Percentiles rank a stretch among this genome's conserved stretches.
Evolutionary conservation across 1,140 invertebrate genomes (phyloP).

Genomic region (Trachelipus rathkii): DNA sequence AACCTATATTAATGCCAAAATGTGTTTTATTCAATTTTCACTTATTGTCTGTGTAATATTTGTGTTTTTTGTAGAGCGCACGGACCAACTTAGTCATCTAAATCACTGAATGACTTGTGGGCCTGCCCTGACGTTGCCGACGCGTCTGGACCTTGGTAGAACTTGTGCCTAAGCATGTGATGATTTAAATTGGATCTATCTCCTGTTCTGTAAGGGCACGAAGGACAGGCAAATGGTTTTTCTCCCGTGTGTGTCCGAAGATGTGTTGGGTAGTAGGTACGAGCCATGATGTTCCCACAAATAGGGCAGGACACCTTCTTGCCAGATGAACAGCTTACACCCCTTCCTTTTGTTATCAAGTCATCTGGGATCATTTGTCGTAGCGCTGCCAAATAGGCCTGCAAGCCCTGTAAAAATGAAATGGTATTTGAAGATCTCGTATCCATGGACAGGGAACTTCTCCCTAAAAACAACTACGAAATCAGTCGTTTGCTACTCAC

Average conservation of each 20-base stretch:
- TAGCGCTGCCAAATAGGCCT: constrained; percentile 33
- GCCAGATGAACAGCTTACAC: constrained; percentile 17
- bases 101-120: background rate
- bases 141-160: background rate
- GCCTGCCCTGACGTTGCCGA: background rate
- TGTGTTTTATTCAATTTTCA: too few relatives aligned
- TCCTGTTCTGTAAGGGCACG: constrained; percentile 42
- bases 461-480: too few relatives aligned
- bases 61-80: too few relatives aligned
- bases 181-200: constrained; percentile 43
- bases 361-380: background rate
- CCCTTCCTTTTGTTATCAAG: background rate
- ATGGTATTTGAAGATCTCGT: constrained; percentile 27
- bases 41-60: too few relatives aligned
- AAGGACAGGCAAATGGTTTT: constrained; percentile 43
- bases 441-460: background rate
- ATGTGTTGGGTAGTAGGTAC: constrained; percentile 44
- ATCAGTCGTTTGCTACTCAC: too few relatives aligned
- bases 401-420: constrained; percentile 37
- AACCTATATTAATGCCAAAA: too few relatives aligned
- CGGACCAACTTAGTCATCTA: background rate
- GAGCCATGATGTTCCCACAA: constrained; percentile 42
- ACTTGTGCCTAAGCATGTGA: constrained; percentile 38
- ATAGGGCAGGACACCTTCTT: constrained; percentile 40
- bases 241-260: constrained; percentile 43